Evolutionary conservation across 2,113 vertebrate genomes (phyloP).

Genomic region (Hyla sarda): DNA sequence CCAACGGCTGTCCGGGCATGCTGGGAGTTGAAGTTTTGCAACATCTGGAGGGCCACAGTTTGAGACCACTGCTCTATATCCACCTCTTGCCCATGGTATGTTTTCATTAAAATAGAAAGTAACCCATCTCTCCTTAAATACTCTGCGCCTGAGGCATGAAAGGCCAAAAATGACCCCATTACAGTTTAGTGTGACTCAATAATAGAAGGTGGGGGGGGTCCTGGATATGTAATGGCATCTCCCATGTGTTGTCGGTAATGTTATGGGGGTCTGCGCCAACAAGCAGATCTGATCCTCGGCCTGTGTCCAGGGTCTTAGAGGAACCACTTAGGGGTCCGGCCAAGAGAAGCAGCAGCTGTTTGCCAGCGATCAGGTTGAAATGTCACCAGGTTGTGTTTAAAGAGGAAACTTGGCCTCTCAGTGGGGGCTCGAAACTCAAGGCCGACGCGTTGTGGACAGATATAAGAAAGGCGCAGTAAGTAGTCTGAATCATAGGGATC

Average conservation of each 20-base stretch:
- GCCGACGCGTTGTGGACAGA: constrained; percentile 57
- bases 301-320: not conserved
- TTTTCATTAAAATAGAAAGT: too few relatives aligned
- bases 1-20: too few relatives aligned
- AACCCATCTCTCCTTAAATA: not conserved
- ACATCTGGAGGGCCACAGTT: too few relatives aligned
- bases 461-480: constrained; percentile 60
- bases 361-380: constrained; percentile 47
- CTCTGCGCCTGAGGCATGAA: not conserved
- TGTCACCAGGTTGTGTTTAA: constrained; percentile 66
- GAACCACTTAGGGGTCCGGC: not conserved
- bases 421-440: not conserved
- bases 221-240: not conserved
- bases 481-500: constrained; percentile 62
- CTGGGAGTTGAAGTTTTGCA: too few relatives aligned
- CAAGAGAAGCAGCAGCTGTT: constrained; percentile 27
- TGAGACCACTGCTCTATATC: too few relatives aligned
- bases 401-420: constrained; percentile 65
- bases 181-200: not conserved
- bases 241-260: not conserved
- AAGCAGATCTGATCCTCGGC: not conserved
- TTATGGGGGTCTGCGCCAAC: not conserved
- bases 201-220: not conserved
- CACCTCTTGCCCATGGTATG: too few relatives aligned
- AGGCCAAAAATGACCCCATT: not conserved